Base-by-base conservation (phyloP, 2,113 vertebrate genomes). In the Perca schrenkii region DNA sequence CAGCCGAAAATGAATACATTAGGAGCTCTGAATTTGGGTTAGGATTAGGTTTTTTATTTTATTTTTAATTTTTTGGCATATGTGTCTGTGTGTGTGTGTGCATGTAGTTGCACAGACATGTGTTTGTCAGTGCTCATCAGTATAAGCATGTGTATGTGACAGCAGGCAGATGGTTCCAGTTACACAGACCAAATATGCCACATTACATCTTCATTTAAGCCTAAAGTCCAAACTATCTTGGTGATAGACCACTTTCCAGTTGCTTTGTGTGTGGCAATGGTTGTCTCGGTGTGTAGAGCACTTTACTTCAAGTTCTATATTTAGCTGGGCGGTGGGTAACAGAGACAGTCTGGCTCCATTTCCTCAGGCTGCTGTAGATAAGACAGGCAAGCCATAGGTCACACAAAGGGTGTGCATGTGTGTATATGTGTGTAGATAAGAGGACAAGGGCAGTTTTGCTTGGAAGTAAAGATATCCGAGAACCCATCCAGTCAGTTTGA, bases 281-380 rank as follows among this genome's bases (percentile, higher is more conserved):
- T 84, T 85, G 86, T 87, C 88, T 88, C 67, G 43, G 62, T 82
- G 65, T 15, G 57, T 71, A 53, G 77, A 91, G 61, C 87, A 68
- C 80, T 89, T 92, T 90, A 11, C 80, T 49, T 50, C 54, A 69
- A 72, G 22, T 84, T 86, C 89, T 92, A 90, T 86, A 88, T 91
- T 92, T 91, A 89, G 89, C 86, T 65, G 40, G n/a, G 84, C 82
- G 77, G 65, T 76, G 84, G 89, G 85, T 91, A 85, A 90, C 83
- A 85, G 73, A 88, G 84, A 88, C 84, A 54, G 80, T 87, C 91
- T 91, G 88, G 87, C 90, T 91, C 86, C 84, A 85, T 90, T 89
- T 91, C 88, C 87, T 85, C 83, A 64, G 71, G 73, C 88, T 82
- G 68, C 76, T 47, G n/a, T 66, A 80, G 87, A 92, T 89, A 90